phyloP scores from a whole-genome alignment of 2,888 invertebrate species.

The Leptopilina drosophilae region DNA sequence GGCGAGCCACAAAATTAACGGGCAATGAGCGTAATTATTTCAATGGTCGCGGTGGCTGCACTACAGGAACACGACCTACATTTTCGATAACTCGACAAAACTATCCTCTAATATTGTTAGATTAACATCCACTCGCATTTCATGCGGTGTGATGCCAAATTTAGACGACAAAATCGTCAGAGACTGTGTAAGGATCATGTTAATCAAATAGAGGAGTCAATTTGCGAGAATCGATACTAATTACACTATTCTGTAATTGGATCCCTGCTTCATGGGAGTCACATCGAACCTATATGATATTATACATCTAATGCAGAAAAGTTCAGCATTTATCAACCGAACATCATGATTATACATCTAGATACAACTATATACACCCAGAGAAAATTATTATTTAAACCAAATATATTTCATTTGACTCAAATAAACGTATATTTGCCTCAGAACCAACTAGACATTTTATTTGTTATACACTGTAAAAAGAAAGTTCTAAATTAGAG shows the following conservation, averaged over 20 bases:
- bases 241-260: conserved; percentile 8
- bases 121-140: conserved; percentile 31
- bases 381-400: too few species aligned
- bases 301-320: too few species aligned
- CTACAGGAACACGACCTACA: conserved; percentile 62
- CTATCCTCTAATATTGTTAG: conserved; percentile 48
- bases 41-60: conserved; percentile 67
- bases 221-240: conserved; percentile 11
- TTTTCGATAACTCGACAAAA: conserved; percentile 54
- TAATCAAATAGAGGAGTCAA: conserved; percentile 34
- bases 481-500: too few species aligned
- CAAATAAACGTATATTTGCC: too few species aligned
- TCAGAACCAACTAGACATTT: too few species aligned
- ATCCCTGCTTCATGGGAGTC: not conserved
- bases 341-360: too few species aligned
- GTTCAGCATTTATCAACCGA: too few species aligned
- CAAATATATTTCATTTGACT: too few species aligned
- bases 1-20: conserved; percentile 73
- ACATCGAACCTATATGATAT: too few species aligned
- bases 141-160: conserved; percentile 4
- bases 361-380: too few species aligned
- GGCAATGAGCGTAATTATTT: conserved; percentile 74
- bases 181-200: not conserved
- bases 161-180: conserved; percentile 10
- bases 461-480: too few species aligned